Evolutionary conservation across 2,888 invertebrate species (phyloP), one percentile per base, ranked within the genome.

Genomic region (Schrankia costaestrigalis): DNA sequence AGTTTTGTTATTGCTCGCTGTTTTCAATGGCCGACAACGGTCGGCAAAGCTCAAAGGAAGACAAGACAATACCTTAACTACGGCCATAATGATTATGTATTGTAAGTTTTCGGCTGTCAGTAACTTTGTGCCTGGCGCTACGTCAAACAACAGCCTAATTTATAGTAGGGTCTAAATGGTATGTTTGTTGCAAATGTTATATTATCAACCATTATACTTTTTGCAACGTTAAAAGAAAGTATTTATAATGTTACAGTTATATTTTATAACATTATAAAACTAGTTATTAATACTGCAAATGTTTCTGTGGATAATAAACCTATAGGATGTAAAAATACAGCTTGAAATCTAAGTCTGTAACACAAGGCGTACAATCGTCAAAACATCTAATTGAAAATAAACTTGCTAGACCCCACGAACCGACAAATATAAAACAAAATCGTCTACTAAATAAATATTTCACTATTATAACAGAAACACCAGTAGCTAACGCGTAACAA

Each of bases 31-130:
- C 63, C 44, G 23, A 47, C 56, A 34, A 39, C 43, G 54, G 73
- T 66, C 83, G 84, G 82, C 66, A 51, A 63, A 67, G 63, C 63
- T 74, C 66, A 71, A 79, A 81, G 73, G 70, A 67, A 66, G 72
- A 74, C 72, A 75, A 78, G 77, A 83, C 85, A 81, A 82, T 79
- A 69, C 69, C 63, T 47, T 78, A 79, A 81, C 69, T 77, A 76
- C 71, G 58, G 63, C 57, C 62, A 71, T 81, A 82, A 83, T 81
- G 73, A 84, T 72, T 71, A 64, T 61, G 70, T 69, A 78, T 81
- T 83, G 81, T 80, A 62, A 60, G 63, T 58, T 66, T 65, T 67
- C 44, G 65, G 59, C 62, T 70, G 71, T 70, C 67, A 60, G 58
- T 56, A 38, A 37, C 30, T 43, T 46, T 57, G 52, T 45, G 42